A percentile compares a stretch with the other conserved stretches of the same genome.
Evolutionary conservation across 37 sponge, comb jelly and placozoan genomes (phyloP).

Genomic region (Aplysina aerophoba): DNA sequence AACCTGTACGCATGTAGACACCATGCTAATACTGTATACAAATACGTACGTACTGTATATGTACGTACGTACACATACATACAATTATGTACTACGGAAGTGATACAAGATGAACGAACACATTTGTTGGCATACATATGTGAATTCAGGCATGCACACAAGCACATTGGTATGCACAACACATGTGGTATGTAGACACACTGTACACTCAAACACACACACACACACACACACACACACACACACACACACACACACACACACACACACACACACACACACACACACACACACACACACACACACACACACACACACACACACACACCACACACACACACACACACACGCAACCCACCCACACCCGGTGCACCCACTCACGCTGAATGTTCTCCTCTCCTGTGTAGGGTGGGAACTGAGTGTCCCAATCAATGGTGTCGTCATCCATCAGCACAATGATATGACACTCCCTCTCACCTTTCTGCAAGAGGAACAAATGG

Average conservation of each 20-base stretch:
- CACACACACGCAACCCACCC: not conserved
- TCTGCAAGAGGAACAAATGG: conserved; percentile 49
- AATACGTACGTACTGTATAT: too few species aligned
- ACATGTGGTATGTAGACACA: too few species aligned
- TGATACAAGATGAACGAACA: not conserved
- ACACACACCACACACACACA: conserved; percentile 14
- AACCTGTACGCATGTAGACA: too few species aligned
- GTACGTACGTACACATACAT: not conserved
- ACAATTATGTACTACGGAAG: too few species aligned
- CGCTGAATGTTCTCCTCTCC: conserved; percentile 89
- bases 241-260: conserved; percentile 34
- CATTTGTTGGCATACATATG: not conserved
- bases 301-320: conserved; percentile 39
- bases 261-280: conserved; percentile 32
- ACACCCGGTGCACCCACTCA: conserved; percentile 3
- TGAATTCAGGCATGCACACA: not conserved
- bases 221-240: not conserved
- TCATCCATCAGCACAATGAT: conserved; percentile 95
- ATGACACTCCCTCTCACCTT: conserved; percentile 97
- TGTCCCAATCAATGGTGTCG: conserved; percentile 96
- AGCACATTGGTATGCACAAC: too few species aligned
- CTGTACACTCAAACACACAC: too few species aligned
- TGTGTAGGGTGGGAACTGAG: conserved; percentile 80
- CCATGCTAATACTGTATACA: not conserved
- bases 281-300: conserved; percentile 38